Base-by-base conservation (phyloP, 2,888 invertebrate species). In the Plebejus anna region DNA sequence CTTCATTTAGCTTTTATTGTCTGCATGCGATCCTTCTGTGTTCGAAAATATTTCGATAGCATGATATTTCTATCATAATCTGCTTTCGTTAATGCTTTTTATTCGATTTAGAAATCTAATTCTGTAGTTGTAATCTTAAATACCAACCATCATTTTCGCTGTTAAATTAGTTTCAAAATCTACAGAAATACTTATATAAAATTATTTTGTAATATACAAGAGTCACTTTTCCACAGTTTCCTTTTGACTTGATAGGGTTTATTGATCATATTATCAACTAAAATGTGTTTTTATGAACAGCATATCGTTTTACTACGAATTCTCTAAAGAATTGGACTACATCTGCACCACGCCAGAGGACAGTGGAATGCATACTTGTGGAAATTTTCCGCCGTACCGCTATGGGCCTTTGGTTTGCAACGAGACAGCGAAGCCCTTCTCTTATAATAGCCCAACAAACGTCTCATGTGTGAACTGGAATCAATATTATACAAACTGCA, bases 391-490 rank as follows among this genome's bases (percentile, higher is more conserved):
- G 78, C 96, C 97, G 28, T 96, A 95, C 85, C 95, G 96, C 81
- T 95, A 96, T 86, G 97, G 97, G 70, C 96, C 96, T 16, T 85
- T 96, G 78, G 92, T 96, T 73, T 98, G 98, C 94, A 97, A 97
- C 85, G 96, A 96, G 83, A 96, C 96, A 7, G 97, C 97, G 75
- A 91, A 94, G 80, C 94, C 95, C 7, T 90, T 85, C 84, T 94
- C 94, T 28, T 90, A 93, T 84, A 96, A 96, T 86, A 92, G 94
- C 79, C 95, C 96, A 75, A 96, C 96, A 77, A 96, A 96, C 87
- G 91, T 89, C 70, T 97, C 97, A 70, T 99, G 99, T 92, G 97
- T 99, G 83, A 98, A 99, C 94, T 99, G 99, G 99, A 99, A 99
- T 94, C 97, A 97, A 92, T 99, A 99, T 94, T 99, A 99, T 90